Conservation (phyloP, 2,113 vertebrate genomes). For the Cynocephalus volans region DNA sequence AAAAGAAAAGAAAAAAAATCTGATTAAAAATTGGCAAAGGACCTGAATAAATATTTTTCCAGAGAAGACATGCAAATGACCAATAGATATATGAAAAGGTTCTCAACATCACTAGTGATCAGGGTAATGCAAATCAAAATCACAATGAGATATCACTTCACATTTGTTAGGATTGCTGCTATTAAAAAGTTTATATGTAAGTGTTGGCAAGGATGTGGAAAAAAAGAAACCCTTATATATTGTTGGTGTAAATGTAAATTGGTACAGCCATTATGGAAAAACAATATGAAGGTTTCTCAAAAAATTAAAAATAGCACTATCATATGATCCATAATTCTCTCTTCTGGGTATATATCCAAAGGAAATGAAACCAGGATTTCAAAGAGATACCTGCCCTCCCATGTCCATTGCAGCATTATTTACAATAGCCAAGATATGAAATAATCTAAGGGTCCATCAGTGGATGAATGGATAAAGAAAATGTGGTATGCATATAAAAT, state of each 20-base stretch:
- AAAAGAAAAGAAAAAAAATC: too few relatives aligned
- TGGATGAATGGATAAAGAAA: not conserved
- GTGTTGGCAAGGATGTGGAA: not conserved
- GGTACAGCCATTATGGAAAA: not conserved
- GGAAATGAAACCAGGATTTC: not conserved
- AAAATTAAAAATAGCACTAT: not conserved
- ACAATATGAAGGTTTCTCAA: not conserved
- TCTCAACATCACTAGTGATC: not conserved
- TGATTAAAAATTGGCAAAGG: fast-evolving
- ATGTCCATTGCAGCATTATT: not conserved
- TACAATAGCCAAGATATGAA: not conserved
- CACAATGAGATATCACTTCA: not conserved
- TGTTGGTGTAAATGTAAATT: not conserved
- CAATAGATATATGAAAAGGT: not conserved
- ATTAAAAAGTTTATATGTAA: not conserved
- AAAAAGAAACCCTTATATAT: not conserved
- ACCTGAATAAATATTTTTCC: not conserved
- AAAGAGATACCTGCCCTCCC: not conserved
- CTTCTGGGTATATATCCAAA: too few relatives aligned
- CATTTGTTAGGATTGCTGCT: not conserved
- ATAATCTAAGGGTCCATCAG: not conserved
- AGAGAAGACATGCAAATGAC: not conserved
- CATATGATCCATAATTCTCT: too few relatives aligned
- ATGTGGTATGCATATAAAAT: not conserved
- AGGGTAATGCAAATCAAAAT: not conserved